Evolutionary conservation across 1,140 invertebrate species (phyloP), one percentile per base, ranked within the genome.

Genomic region (Cotesia vestalis): DNA sequence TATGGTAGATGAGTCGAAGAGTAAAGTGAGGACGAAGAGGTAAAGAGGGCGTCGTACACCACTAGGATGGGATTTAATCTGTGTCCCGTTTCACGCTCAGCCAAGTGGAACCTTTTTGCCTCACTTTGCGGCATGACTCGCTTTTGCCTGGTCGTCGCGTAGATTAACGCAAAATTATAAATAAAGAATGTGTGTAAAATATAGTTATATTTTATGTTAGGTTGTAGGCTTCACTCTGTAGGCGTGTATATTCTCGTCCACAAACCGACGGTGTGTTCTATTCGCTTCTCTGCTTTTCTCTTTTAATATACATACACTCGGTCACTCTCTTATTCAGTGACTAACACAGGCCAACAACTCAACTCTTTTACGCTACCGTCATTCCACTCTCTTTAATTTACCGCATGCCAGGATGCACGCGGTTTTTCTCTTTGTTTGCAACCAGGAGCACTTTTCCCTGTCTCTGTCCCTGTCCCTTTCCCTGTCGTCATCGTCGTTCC

Each of bases 91-190:
- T 88, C 81, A 86, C 83, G 86, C 85, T 87, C 81, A 86, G 84
- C 84, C 81, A 85, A 87, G 85, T 84, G 83, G 85, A 87, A 88
- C 81, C 85, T 86, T 86, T 86, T 86, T 85, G 80, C 84, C 83
- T 86, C 84, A 85, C 84, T 87, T 87, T 85, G 83, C 82, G 84
- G 85, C 84, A 83, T 81, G 79, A 83, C 82, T 84, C 80, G 84
- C 83, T 86, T 84, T 83, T 83, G 80, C 78, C 83, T 81, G 80
- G 81, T 84, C 82, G 83, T 85, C 81, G 81, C 80, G 83, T 85
- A 84, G 84, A 86, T 87, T 87, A 87, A 87, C 83, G 84, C 80
- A 79, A 86, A 87, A 87, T 87, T 87, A 87, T 86, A 86, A 84
- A 86, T 86, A 87, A 86, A 86, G 80, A 86, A 83, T 83, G 77